These are phyloP conservation scores for Lysandra bellargus DNA, from an alignment of 2,888 invertebrate species.

Conservation along the genomic window DNA sequence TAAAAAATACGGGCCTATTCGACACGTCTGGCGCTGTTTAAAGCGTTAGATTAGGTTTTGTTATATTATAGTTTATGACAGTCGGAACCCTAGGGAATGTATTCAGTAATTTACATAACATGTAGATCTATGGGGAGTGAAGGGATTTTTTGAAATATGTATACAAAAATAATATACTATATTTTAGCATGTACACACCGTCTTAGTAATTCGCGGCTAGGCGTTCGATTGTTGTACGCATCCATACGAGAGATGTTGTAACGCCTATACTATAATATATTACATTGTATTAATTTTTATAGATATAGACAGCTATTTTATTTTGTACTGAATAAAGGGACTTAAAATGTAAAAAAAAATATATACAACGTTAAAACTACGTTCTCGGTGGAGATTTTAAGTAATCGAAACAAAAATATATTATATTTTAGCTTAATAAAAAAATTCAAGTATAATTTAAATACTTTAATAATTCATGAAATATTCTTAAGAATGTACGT, in stretches of 20 bases:
- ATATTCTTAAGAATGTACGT: slow-evolving; percentile 16
- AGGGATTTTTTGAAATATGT: slow-evolving; percentile 21
- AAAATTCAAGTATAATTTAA: slow-evolving; percentile 9
- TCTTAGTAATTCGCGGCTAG: slow-evolving; percentile 23
- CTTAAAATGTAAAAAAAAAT: slow-evolving; percentile 44
- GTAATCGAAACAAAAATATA: slow-evolving; percentile 16
- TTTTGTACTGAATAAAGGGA: slow-evolving; percentile 46
- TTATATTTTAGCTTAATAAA: slow-evolving; percentile 11
- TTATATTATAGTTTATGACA: neutral
- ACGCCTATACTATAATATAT: slow-evolving; percentile 46
- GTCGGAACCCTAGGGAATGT: slow-evolving; percentile 23
- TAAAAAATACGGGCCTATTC: slow-evolving; percentile 16
- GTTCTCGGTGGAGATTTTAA: slow-evolving; percentile 30
- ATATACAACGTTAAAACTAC: slow-evolving; percentile 29
- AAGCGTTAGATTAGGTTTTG: slow-evolving; percentile 23
- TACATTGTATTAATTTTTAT: slow-evolving; percentile 52
- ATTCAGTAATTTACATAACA: slow-evolving; percentile 26
- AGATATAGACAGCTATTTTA: slow-evolving; percentile 50
- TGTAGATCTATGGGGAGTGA: slow-evolving; percentile 27
- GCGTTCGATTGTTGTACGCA: slow-evolving; percentile 14
- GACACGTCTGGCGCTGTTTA: neutral
- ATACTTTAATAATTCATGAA: neutral
- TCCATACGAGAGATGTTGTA: slow-evolving; percentile 35
- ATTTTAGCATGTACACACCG: slow-evolving; percentile 26
- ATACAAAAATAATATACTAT: slow-evolving; percentile 28